Evolutionary conservation across 37 sponge, comb jelly and placozoan genomes (phyloP).

Genomic region (Halisarca cf. caerulea): DNA sequence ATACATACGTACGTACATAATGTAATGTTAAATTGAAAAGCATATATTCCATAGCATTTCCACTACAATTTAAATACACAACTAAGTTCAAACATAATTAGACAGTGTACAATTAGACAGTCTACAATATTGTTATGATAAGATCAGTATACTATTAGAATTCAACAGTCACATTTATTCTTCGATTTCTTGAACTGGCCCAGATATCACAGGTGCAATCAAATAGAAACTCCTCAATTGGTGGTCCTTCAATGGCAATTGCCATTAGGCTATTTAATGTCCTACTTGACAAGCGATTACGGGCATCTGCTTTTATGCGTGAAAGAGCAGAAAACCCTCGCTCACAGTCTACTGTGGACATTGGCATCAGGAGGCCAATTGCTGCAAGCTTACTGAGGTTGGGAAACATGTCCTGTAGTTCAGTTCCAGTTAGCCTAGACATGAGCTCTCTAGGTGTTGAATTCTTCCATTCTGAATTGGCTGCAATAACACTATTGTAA

Average conservation of each 20-base stretch:
- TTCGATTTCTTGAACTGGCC: constrained; percentile 13
- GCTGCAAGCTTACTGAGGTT: constrained; percentile 19
- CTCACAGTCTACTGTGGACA: constrained; percentile 24
- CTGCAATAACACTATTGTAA: constrained; percentile 24
- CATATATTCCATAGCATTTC: no score
- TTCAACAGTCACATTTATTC: no score
- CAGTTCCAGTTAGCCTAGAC: not conserved
- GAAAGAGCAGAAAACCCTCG: constrained; percentile 31
- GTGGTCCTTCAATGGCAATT: constrained; percentile 10
- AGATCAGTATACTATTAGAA: no score
- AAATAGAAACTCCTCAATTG: not conserved
- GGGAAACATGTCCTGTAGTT: not conserved
- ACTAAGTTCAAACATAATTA: no score
- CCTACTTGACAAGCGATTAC: not conserved
- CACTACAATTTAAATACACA: no score
- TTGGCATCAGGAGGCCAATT: constrained; percentile 22
- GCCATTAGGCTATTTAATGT: constrained; percentile 22
- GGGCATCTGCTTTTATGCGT: constrained; percentile 16
- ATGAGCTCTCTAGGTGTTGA: not conserved
- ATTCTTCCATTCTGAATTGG: not conserved
- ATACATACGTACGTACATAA: no score
- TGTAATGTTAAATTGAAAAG: no score
- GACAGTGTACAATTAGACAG: no score
- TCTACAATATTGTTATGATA: no score
- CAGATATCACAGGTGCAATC: constrained; percentile 20